Conservation (phyloP, 2,113 vertebrate species). For the Heterotilapia buettikoferi region DNA sequence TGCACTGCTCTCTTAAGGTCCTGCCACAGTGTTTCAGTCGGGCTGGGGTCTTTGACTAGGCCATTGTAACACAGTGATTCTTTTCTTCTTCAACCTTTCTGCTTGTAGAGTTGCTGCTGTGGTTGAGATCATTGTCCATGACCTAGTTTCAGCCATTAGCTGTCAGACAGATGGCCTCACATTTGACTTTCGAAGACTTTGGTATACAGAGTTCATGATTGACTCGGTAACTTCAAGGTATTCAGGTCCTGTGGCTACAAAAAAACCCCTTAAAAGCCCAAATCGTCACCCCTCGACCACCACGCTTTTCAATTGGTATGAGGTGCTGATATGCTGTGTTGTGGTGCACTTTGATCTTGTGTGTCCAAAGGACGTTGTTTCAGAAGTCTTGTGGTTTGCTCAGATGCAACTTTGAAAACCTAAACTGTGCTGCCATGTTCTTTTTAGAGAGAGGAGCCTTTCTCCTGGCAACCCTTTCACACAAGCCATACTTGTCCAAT, state of each 20-base stretch:
- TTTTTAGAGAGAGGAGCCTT: background rate
- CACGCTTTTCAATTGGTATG: background rate
- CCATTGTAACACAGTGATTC: background rate
- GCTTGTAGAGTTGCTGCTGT: background rate
- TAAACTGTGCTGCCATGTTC: background rate
- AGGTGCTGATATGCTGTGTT: background rate
- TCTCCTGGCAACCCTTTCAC: background rate
- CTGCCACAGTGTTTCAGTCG: background rate
- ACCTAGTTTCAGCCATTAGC: background rate
- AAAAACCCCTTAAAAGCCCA: background rate
- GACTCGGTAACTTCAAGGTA: background rate
- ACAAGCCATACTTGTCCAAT: background rate
- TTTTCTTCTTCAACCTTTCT: background rate
- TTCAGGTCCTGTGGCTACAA: background rate
- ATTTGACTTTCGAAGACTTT: background rate
- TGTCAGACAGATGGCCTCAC: background rate
- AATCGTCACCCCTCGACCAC: background rate
- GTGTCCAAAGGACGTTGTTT: background rate
- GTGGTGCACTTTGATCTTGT: background rate
- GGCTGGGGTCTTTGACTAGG: background rate
- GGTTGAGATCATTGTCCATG: background rate
- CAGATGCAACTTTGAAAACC: background rate
- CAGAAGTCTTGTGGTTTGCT: background rate
- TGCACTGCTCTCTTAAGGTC: background rate
- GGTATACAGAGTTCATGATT: background rate